Evolutionary conservation across 2,797 vertebrate species (phyloP).

Genomic region (Gymnothorax javanicus): DNA sequence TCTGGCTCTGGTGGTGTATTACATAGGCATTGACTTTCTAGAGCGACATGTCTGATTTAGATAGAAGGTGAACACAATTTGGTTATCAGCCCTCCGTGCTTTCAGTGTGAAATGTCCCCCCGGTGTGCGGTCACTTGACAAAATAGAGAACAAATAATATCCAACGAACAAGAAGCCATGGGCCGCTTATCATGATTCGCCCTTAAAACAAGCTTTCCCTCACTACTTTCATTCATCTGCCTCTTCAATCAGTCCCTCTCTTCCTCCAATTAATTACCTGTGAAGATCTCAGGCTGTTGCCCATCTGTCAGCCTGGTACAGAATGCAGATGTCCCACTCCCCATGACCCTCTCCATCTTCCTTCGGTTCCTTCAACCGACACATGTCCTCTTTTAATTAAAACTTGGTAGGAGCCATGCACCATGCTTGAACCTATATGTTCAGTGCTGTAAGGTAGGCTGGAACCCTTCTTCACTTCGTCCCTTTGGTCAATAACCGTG

Average conservation of each 20-base stretch:
- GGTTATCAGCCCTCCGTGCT: background rate
- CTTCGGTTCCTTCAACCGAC: slow-evolving; percentile 55
- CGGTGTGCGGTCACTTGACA: background rate
- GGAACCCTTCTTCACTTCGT: slow-evolving; percentile 28
- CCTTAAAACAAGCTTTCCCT: background rate
- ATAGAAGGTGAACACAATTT: background rate
- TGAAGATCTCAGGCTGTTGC: slow-evolving; percentile 55
- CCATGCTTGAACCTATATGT: slow-evolving; percentile 45
- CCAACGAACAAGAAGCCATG: background rate
- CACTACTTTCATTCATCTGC: background rate
- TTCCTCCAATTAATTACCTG: slow-evolving; percentile 61
- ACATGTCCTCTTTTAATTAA: slow-evolving; percentile 71
- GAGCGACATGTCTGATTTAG: background rate
- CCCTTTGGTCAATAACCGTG: slow-evolving; percentile 38
- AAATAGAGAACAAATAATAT: background rate
- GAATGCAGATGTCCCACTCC: slow-evolving; percentile 73
- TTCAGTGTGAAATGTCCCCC: background rate
- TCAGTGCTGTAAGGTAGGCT: background rate
- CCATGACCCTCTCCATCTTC: slow-evolving; percentile 60
- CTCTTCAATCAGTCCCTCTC: slow-evolving; percentile 7
- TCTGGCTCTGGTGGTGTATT: background rate
- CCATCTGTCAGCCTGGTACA: slow-evolving; percentile 69
- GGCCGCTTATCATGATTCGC: background rate
- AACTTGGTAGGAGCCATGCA: slow-evolving; percentile 45
- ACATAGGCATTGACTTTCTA: background rate